phyloP scores from a whole-genome alignment of 2,888 invertebrate species.

The Lasioglossum morio region DNA sequence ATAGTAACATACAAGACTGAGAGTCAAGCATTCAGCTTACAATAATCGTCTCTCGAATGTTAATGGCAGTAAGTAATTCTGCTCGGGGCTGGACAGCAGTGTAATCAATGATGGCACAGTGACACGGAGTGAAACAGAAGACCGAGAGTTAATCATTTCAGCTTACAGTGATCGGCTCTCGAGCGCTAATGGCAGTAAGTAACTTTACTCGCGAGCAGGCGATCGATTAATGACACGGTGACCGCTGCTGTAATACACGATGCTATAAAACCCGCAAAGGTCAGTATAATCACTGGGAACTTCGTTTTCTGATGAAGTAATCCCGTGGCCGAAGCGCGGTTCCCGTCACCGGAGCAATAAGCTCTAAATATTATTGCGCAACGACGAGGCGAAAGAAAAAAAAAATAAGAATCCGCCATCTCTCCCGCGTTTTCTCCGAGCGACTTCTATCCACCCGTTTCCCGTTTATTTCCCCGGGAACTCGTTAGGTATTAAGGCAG shows the following conservation, averaged over 20 bases:
- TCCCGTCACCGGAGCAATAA: slow-evolving; percentile 59
- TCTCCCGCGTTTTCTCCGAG: slow-evolving; percentile 15
- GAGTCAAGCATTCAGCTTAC: neutral
- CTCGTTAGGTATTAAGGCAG: slow-evolving; percentile 68
- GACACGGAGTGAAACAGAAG: neutral
- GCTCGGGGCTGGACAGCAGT: neutral
- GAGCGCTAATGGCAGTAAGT: neutral
- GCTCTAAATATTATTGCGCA: slow-evolving; percentile 51
- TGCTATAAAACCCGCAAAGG: neutral
- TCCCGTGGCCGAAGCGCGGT: slow-evolving; percentile 31
- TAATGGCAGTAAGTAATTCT: too few species aligned
- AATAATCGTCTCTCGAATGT: neutral
- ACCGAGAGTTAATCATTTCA: neutral
- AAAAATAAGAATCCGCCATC: neutral
- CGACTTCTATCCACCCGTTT: slow-evolving; percentile 37
- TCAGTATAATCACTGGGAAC: neutral
- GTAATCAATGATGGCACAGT: neutral
- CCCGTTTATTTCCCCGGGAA: slow-evolving; percentile 52
- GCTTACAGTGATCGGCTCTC: neutral
- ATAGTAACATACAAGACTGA: neutral
- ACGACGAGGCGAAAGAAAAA: neutral
- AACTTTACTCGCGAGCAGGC: neutral
- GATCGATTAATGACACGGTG: neutral
- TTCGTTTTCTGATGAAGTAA: slow-evolving; percentile 25
- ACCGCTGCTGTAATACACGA: neutral